phyloP scores from a whole-genome alignment of 2,888 invertebrate genomes.

The Erannis defoliaria region DNA sequence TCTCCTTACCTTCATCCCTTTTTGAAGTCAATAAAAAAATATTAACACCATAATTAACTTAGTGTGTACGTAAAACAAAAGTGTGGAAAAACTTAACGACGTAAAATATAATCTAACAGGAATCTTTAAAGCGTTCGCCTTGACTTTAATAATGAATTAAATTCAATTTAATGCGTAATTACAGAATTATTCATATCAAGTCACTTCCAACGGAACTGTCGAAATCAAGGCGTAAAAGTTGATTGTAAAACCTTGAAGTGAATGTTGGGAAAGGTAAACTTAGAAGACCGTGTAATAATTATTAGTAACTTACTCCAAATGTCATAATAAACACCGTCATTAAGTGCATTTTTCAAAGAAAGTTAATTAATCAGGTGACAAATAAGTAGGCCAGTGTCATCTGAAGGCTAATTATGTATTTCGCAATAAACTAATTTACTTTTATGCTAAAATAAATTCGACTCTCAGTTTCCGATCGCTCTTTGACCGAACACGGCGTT shows the following conservation, averaged over 20 bases:
- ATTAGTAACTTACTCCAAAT: slow-evolving; percentile 2
- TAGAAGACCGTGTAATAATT: not conserved
- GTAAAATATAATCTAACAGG: not conserved
- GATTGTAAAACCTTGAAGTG: not conserved
- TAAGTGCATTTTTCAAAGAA: slow-evolving; percentile 29
- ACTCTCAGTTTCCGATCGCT: slow-evolving; percentile 57
- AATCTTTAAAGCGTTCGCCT: not conserved
- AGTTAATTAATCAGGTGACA: slow-evolving; percentile 28
- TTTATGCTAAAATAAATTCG: slow-evolving; percentile 51
- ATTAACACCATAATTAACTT: too few relatives aligned
- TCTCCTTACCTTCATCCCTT: too few relatives aligned
- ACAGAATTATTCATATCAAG: not conserved
- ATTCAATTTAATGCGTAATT: not conserved
- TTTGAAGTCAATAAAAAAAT: too few relatives aligned
- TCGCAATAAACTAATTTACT: slow-evolving; percentile 62
- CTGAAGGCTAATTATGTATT: slow-evolving; percentile 57
- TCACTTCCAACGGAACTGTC: slow-evolving; percentile 14
- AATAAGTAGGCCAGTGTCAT: slow-evolving; percentile 52
- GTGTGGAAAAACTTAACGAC: not conserved
- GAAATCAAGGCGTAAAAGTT: slow-evolving; percentile 3
- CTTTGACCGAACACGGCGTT: slow-evolving; percentile 49
- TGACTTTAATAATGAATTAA: slow-evolving; percentile 3
- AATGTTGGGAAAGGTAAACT: not conserved
- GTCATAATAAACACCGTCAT: slow-evolving; percentile 11
- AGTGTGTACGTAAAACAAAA: too few relatives aligned